These are phyloP conservation scores for Metopia argyrocephala DNA, from an alignment of 2,888 invertebrate species.

Conservation along the genomic window DNA sequence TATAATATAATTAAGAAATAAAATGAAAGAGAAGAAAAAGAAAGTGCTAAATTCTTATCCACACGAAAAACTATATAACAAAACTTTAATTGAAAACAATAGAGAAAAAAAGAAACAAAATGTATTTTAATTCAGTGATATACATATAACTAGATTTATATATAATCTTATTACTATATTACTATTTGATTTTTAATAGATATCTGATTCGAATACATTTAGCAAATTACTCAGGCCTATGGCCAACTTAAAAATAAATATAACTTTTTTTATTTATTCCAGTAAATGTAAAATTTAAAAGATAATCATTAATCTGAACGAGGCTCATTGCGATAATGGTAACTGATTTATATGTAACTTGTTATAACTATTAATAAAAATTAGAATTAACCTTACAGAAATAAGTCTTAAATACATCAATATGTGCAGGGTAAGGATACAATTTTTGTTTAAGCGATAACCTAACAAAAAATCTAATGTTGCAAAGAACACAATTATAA, in stretches of 20 bases:
- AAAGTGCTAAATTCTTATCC: slow-evolving; percentile 29
- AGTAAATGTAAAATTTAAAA: slow-evolving; percentile 8
- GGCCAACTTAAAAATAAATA: slow-evolving; percentile 20
- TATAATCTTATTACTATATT: too few relatives aligned
- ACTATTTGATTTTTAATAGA: slow-evolving; percentile 26
- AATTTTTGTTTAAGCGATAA: neutral
- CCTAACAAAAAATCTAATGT: too few relatives aligned
- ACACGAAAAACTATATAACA: slow-evolving; percentile 42
- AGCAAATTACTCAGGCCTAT: slow-evolving; percentile 41
- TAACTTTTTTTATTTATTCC: slow-evolving; percentile 1
- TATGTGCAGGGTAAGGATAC: slow-evolving; percentile 15
- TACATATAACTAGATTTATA: slow-evolving; percentile 27
- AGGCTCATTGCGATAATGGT: neutral
- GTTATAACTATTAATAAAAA: slow-evolving; percentile 18
- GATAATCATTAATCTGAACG: neutral
- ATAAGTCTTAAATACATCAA: slow-evolving; percentile 8
- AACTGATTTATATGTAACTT: slow-evolving; percentile 4
- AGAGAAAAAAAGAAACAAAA: slow-evolving; percentile 2
- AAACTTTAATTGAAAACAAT: neutral
- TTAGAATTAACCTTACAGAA: slow-evolving; percentile 11
- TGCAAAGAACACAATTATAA: too few relatives aligned
- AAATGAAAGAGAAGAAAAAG: slow-evolving; percentile 22
- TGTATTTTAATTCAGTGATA: slow-evolving; percentile 23
- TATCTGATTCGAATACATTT: slow-evolving; percentile 42
- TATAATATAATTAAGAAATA: neutral